Evolutionary conservation across 2,113 vertebrate genomes (phyloP).

Genomic region (Dipodomys spectabilis): DNA sequence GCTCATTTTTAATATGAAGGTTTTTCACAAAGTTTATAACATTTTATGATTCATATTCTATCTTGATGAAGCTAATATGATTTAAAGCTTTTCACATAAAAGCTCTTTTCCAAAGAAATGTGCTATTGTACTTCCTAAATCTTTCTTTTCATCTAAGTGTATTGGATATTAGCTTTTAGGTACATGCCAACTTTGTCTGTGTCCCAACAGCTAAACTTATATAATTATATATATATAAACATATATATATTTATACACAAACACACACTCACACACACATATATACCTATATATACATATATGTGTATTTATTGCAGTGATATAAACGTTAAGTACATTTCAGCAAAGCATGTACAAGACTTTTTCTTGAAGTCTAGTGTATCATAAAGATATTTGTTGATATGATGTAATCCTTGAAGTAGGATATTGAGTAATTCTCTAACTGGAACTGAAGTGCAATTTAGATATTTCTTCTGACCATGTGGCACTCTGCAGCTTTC

Average conservation of each 20-base stretch:
- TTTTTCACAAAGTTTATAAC: not conserved
- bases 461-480: constrained; percentile 38
- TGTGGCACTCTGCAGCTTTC: constrained; percentile 8
- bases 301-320: not conserved
- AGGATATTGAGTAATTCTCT: constrained; percentile 57
- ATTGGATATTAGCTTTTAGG: not conserved
- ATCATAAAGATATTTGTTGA: constrained; percentile 58
- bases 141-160: constrained; percentile 40
- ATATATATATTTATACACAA: no score
- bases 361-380: not conserved
- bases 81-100: constrained; percentile 20
- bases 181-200: constrained; percentile 45
- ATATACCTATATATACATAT: no score
- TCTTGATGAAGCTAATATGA: not conserved
- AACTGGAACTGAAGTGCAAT: constrained; percentile 33
- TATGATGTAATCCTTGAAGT: constrained; percentile 67
- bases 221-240: not conserved
- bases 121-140: not conserved
- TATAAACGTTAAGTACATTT: constrained; percentile 58
- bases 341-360: not conserved
- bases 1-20: not conserved
- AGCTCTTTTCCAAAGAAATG: constrained; percentile 1
- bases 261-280: no score
- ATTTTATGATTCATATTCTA: not conserved
- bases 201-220: not conserved